Percentiles rank a stretch among this genome's conserved stretches.
phyloP scores from a whole-genome alignment of 1,140 invertebrate genomes.

The Muscidifurax raptorellus region DNA sequence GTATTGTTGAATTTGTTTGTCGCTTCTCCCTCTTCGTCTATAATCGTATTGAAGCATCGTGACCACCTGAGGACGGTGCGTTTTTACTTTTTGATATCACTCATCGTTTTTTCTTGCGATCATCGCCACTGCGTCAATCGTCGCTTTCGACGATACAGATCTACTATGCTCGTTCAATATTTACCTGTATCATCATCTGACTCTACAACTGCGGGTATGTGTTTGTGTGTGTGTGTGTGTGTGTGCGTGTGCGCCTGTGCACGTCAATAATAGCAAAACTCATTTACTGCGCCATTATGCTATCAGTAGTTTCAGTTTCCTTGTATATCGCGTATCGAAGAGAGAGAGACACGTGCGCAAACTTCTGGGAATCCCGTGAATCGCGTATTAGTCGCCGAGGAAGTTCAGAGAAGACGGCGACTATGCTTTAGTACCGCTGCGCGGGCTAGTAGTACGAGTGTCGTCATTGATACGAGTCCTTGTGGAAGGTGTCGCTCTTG shows the following conservation, averaged over 20 bases:
- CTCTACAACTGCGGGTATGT: background rate
- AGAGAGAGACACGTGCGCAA: background rate
- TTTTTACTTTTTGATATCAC: background rate
- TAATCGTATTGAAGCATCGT: background rate
- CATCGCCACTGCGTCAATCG: background rate
- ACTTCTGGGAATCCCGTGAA: conserved; percentile 31
- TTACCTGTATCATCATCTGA: background rate
- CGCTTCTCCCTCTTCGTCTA: background rate
- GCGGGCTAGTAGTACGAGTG: conserved; percentile 81
- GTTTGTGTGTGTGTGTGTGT: background rate
- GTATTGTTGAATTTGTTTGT: background rate
- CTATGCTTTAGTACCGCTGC: conserved; percentile 70
- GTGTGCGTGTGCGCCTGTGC: background rate
- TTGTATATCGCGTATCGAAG: background rate
- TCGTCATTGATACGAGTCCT: conserved; percentile 85
- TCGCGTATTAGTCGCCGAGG: background rate
- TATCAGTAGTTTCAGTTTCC: background rate
- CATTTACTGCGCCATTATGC: background rate
- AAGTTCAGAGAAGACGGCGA: background rate
- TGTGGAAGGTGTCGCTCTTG: conserved; percentile 86
- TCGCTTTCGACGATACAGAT: background rate
- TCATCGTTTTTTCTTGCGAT: background rate
- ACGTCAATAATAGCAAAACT: background rate
- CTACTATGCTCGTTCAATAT: background rate
- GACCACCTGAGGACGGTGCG: background rate